Evolutionary conservation across 2,113 vertebrate species (phyloP), one percentile per base, ranked within the genome.

Genomic region (Alaudala cheleensis): DNA sequence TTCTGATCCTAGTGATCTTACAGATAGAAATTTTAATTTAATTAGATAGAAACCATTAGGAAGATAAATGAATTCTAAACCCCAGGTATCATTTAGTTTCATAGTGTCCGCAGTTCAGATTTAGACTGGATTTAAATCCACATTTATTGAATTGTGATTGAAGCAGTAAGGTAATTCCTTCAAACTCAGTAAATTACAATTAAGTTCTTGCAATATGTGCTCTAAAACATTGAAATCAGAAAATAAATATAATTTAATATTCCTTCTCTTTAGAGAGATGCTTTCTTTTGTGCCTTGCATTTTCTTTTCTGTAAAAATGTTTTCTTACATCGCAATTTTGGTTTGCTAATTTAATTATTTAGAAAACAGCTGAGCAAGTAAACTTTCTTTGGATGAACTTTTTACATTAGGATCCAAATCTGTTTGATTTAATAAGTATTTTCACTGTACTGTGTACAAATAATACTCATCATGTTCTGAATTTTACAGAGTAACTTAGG

Each of bases 391-490:
- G 42, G 88, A 64, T 82, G 14, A 56, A 39, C 23, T 87, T 44
- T 65, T 92, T 94, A 57, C 51, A 81, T 70, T 86, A 96, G 74
- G 25, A 78, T 29, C 14, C 34, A 37, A 67, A 67, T 94, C 79
- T 94, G 39, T 91, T 89, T 88, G 73, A 97, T 94, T 96, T 76
- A 85, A 14, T 64, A 80, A 80, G 26, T 76, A 79, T 58, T 86
- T 90, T 95, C 61, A 88, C 19, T 65, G 10, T 79, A 83, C 44
- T n/a, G 6, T 86, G 80, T 74, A 88, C 50, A 93, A 95, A 91
- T 82, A 65, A 79, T 66, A 40, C 67, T 72, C 67, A 90, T 42
- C 37, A 49, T 42, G 5, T 69, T 95, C 76, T 73, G 34, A 86
- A 51, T 18, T 92, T 70, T 90, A 64, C 19, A 62, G 12, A 78